A percentile compares a stretch with the other conserved stretches of the same genome.
These are phyloP conservation scores for Haliclona indistincta DNA, from an alignment of 37 sponge, comb jelly and placozoan genomes.

Conservation along the genomic window DNA sequence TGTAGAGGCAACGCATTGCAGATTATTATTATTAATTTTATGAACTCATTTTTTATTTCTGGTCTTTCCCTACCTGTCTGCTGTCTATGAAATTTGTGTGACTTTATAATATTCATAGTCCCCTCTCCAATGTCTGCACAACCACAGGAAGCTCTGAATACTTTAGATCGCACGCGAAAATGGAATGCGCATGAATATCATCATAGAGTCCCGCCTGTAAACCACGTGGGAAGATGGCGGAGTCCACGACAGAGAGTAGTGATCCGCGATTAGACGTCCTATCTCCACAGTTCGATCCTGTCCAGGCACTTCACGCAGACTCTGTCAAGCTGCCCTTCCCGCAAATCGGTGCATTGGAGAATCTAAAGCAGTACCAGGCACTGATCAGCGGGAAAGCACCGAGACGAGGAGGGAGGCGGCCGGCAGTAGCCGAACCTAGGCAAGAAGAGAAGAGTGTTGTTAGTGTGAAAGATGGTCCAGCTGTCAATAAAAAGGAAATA, in stretches of 20 bases:
- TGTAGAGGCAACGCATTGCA: neutral
- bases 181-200: no score
- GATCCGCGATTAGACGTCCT: conserved; percentile 48
- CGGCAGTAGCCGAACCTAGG: neutral
- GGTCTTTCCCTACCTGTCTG: neutral
- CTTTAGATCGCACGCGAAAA: no score
- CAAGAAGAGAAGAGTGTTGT: neutral
- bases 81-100: no score
- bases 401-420: no score
- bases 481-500: neutral
- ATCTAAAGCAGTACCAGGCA: conserved; percentile 37
- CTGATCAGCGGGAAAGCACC: conserved; percentile 6
- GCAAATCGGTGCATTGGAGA: conserved; percentile 37
- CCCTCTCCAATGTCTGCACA: no score
- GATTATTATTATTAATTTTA: neutral
- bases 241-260: no score
- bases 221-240: no score
- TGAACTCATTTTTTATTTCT: neutral
- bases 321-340: conserved; percentile 38
- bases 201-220: no score
- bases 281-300: conserved; percentile 45
- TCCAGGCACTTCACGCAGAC: conserved; percentile 17
- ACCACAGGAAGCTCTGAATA: no score
- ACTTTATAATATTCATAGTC: no score
- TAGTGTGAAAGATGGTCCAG: neutral